These are phyloP conservation scores for Ligdia adustata DNA, from an alignment of 2,888 invertebrate species.

Conservation along the genomic window DNA sequence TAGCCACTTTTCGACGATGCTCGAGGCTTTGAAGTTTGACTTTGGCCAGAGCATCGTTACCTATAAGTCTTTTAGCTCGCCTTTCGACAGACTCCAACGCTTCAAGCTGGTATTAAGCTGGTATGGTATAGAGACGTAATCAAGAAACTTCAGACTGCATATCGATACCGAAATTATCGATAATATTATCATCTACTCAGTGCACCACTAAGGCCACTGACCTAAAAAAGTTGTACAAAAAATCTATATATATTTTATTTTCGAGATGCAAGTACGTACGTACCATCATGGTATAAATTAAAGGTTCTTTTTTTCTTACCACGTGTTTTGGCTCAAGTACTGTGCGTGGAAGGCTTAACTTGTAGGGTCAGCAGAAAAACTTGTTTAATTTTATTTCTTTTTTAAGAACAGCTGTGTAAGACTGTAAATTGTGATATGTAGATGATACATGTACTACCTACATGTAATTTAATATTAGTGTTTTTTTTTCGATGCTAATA, in stretches of 20 bases:
- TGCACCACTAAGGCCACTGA: slow-evolving; percentile 75
- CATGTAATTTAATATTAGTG: no score
- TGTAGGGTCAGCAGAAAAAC: slow-evolving; percentile 62
- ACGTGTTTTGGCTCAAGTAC: slow-evolving; percentile 68
- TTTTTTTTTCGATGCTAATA: no score
- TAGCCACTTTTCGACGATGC: no score
- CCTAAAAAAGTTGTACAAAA: slow-evolving; percentile 72
- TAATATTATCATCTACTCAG: slow-evolving; percentile 29
- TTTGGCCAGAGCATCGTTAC: no score
- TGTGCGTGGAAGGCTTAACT: slow-evolving; percentile 51
- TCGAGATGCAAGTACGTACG: slow-evolving; percentile 74
- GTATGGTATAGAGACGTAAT: no score
- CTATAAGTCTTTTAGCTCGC: no score
- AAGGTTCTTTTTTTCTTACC: slow-evolving; percentile 78
- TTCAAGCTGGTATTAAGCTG: no score
- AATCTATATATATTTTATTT: slow-evolving; percentile 74
- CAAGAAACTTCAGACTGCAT: background rate
- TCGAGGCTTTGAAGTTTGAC: no score
- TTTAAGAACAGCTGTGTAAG: slow-evolving; percentile 3
- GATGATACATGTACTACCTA: no score
- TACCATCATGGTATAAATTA: slow-evolving; percentile 83
- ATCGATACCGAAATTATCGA: slow-evolving; percentile 16
- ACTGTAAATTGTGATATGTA: slow-evolving; percentile 9
- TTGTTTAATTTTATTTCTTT: slow-evolving; percentile 32
- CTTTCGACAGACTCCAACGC: no score